phyloP scores from a whole-genome alignment of 1,140 invertebrate species.

The Drosophila azteca region DNA sequence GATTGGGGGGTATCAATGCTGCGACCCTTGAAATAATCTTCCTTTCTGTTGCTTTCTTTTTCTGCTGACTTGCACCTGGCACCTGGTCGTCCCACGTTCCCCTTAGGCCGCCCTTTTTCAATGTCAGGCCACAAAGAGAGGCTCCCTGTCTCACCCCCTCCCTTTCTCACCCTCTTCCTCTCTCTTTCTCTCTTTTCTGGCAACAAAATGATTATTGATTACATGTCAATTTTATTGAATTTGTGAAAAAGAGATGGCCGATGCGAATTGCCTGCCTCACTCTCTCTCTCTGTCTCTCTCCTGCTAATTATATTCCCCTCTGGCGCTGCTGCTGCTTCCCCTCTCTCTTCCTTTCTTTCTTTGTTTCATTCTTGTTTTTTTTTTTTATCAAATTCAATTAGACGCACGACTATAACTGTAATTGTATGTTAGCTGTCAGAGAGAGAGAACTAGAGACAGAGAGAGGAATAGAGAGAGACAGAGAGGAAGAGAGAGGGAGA shows the following conservation, averaged over 20 bases:
- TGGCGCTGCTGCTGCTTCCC: not conserved
- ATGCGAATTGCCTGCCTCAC: not conserved
- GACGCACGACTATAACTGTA: slow-evolving; percentile 52
- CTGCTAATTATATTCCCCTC: slow-evolving; percentile 33
- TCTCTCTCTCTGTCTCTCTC: slow-evolving; percentile 1
- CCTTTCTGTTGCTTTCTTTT: slow-evolving; percentile 17
- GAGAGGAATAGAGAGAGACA: not conserved
- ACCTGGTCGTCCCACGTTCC: slow-evolving; percentile 9
- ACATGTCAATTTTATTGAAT: slow-evolving; percentile 68
- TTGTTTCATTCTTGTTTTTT: not conserved
- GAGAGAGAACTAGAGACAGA: not conserved
- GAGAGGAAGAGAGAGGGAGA: slow-evolving; percentile 4
- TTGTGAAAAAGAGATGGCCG: slow-evolving; percentile 24
- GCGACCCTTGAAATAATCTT: too few relatives aligned
- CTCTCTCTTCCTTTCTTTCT: too few relatives aligned
- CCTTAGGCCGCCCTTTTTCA: slow-evolving; percentile 22
- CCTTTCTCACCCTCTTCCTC: too few relatives aligned
- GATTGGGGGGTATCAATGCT: too few relatives aligned
- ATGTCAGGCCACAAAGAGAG: slow-evolving; percentile 50
- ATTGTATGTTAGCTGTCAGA: slow-evolving; percentile 48
- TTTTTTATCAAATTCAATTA: slow-evolving; percentile 71
- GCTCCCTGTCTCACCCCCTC: too few relatives aligned
- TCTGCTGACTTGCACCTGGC: slow-evolving; percentile 12
- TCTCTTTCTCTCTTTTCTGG: too few relatives aligned
- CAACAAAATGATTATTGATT: slow-evolving; percentile 71